Evolutionary conservation across 2,797 vertebrate genomes (phyloP).

Genomic region (Heliangelus exortis): DNA sequence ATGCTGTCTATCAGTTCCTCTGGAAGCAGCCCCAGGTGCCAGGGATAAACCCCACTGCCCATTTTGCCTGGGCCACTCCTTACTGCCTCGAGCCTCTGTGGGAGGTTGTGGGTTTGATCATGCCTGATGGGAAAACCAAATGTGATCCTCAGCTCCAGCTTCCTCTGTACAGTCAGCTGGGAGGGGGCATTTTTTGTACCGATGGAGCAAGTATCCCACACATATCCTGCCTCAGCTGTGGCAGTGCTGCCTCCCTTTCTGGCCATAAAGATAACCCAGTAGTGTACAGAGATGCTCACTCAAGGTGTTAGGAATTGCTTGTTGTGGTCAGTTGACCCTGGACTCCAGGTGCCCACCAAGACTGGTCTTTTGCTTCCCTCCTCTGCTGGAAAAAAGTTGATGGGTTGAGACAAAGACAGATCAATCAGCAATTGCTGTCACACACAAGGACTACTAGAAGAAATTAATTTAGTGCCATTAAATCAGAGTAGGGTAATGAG

Average conservation of each 20-base stretch:
- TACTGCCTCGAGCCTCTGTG: not conserved
- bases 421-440: too few species aligned
- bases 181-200: fast-evolving
- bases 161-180: not conserved
- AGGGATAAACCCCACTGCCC: fast-evolving
- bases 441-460: too few species aligned
- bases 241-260: fast-evolving
- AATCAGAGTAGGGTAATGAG: too few species aligned
- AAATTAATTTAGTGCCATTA: too few species aligned
- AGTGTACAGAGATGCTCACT: not conserved
- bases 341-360: not conserved
- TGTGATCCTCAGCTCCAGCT: fast-evolving
- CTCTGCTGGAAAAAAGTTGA: not conserved
- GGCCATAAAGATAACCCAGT: not conserved
- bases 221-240: not conserved
- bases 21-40: not conserved
- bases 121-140: not conserved
- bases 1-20: not conserved
- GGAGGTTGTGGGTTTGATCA: not conserved
- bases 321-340: not conserved
- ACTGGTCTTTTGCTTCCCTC: not conserved
- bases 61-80: not conserved
- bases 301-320: not conserved
- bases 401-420: not conserved
- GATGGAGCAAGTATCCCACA: fast-evolving